These are phyloP conservation scores for Alauda arvensis DNA, from an alignment of 2,797 vertebrate species.

Conservation along the genomic window DNA sequence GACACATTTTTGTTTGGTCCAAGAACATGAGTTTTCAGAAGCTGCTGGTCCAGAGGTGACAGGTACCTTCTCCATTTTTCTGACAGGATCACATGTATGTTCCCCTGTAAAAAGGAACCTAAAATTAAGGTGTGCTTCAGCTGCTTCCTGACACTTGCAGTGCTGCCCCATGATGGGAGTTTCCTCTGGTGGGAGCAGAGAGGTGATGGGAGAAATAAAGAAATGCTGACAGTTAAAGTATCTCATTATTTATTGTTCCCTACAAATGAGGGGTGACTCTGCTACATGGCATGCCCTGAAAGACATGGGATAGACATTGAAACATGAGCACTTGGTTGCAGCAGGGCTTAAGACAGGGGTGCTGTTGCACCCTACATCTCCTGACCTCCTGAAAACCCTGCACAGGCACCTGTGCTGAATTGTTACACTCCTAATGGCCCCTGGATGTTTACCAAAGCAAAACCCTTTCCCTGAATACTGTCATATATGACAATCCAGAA, in stretches of 20 bases:
- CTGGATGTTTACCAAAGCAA: background rate
- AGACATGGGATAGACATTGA: background rate
- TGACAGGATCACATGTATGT: background rate
- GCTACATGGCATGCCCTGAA: background rate
- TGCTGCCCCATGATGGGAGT: background rate
- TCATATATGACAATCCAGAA: background rate
- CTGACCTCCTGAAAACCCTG: background rate
- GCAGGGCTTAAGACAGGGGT: background rate
- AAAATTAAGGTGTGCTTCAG: background rate
- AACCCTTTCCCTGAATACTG: background rate
- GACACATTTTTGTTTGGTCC: background rate
- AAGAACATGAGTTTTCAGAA: background rate
- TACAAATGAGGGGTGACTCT: background rate
- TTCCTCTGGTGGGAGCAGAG: background rate
- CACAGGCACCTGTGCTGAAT: accelerated
- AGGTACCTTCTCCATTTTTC: background rate
- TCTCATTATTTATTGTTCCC: background rate
- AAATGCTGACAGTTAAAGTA: background rate
- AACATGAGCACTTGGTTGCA: background rate
- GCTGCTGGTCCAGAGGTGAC: background rate
- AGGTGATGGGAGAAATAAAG: background rate
- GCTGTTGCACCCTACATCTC: background rate
- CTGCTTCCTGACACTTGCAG: background rate
- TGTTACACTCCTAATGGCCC: background rate
- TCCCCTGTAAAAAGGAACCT: background rate